Percentiles rank a stretch among this genome's conserved stretches.
Evolutionary conservation across 2,888 invertebrate genomes (phyloP).

Genomic region (Trypoxylon attenuatum): DNA sequence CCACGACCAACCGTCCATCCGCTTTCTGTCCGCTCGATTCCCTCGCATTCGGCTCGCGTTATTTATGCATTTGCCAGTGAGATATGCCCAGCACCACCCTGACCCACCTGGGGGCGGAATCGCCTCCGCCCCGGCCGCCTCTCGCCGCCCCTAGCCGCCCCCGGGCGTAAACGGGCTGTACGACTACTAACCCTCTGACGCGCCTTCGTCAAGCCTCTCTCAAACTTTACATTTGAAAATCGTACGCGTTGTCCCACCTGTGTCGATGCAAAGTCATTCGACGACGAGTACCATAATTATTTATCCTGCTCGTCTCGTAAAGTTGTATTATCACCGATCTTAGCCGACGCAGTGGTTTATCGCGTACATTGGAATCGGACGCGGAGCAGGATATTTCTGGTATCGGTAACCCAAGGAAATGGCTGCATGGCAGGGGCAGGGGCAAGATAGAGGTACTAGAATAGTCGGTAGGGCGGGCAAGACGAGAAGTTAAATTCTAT

Average conservation of each 20-base stretch:
- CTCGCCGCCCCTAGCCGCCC: conserved; percentile 73
- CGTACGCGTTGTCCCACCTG: no score
- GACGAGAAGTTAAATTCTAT: conserved; percentile 7
- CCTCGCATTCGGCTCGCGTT: conserved; percentile 30
- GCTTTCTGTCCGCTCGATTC: no score
- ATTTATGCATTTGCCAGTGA: conserved; percentile 55
- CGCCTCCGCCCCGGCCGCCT: conserved; percentile 72
- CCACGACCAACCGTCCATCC: conserved; percentile 8
- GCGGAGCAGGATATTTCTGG: not conserved
- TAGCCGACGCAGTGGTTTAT: no score
- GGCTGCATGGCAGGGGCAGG: not conserved
- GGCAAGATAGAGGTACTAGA: not conserved
- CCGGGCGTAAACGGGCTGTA: conserved; percentile 71
- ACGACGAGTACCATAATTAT: no score
- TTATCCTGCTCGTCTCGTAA: no score
- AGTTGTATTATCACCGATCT: no score
- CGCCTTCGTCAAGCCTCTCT: no score
- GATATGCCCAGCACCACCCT: conserved; percentile 66
- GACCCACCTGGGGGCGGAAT: conserved; percentile 74
- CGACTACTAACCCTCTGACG: conserved; percentile 35
- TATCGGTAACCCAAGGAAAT: not conserved
- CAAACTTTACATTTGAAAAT: conserved; percentile 22
- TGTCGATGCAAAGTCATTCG: no score
- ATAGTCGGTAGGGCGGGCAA: not conserved
- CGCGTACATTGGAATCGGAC: no score